Conservation (phyloP, 2,888 invertebrate species). For the Timema podura region DNA sequence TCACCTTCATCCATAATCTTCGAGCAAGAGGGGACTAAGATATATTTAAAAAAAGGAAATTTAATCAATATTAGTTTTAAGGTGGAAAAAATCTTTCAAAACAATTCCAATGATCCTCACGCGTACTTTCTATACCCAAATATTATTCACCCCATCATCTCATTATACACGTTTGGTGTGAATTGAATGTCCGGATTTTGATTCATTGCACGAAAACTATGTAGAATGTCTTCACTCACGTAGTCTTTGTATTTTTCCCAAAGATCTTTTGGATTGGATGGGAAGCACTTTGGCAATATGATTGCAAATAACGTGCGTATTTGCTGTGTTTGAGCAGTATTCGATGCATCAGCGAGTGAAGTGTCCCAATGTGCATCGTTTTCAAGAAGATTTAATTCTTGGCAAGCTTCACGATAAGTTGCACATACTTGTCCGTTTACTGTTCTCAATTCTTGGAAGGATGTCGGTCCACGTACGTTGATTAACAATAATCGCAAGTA, state of each 20-base stretch:
- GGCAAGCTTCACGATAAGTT: constrained; percentile 44
- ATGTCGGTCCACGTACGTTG: too few relatives aligned
- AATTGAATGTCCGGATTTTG: constrained; percentile 33
- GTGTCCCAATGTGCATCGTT: constrained; percentile 37
- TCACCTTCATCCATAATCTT: too few relatives aligned
- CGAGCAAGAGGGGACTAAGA: too few relatives aligned
- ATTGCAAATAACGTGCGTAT: constrained; percentile 37
- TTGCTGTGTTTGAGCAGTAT: constrained; percentile 33
- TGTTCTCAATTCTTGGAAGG: too few relatives aligned
- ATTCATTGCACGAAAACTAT: too few relatives aligned
- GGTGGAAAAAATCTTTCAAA: too few relatives aligned
- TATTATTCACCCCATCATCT: constrained; percentile 32
- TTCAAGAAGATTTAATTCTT: constrained; percentile 38
- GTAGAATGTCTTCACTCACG: constrained; percentile 24
- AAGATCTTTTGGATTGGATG: constrained; percentile 30
- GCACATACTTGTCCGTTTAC: constrained; percentile 39
- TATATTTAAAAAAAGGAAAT: too few relatives aligned
- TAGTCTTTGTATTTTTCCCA: constrained; percentile 30
- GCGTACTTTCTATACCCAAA: too few relatives aligned
- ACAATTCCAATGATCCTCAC: too few relatives aligned
- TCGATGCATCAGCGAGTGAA: constrained; percentile 33
- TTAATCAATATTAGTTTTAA: too few relatives aligned
- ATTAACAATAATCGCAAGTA: too few relatives aligned
- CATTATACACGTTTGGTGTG: constrained; percentile 37
- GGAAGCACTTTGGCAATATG: constrained; percentile 38